Percentiles rank a stretch among this genome's conserved stretches.
phyloP scores from a whole-genome alignment of 2,113 vertebrate genomes.

The Piliocolobus tephrosceles region DNA sequence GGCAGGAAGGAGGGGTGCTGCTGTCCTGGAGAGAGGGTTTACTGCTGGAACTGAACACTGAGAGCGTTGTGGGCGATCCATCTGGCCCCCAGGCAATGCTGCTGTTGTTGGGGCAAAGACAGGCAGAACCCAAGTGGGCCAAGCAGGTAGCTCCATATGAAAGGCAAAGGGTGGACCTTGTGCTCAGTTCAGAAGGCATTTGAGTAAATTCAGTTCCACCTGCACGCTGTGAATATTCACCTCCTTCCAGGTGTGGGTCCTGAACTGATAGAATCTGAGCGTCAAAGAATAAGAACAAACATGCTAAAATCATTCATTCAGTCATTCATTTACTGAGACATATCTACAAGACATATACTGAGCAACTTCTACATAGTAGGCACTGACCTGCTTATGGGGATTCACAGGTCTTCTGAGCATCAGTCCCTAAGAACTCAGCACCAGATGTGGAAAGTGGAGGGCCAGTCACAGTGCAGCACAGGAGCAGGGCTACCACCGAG shows the following conservation, averaged over 20 bases:
- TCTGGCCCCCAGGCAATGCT: neutral
- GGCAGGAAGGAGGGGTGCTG: neutral
- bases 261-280: neutral
- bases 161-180: neutral
- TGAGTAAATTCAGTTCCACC: neutral
- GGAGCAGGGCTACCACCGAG: neutral
- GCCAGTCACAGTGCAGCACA: neutral
- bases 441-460: neutral
- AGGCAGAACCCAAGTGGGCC: neutral
- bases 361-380: neutral
- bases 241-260: neutral
- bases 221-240: neutral
- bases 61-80: accelerated
- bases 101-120: neutral
- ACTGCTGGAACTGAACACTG: neutral
- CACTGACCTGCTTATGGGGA: neutral
- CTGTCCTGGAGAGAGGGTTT: constrained; percentile 10
- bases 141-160: neutral
- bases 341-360: neutral
- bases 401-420: neutral
- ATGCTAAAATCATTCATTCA: too few relatives aligned
- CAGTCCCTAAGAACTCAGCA: neutral
- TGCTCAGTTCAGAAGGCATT: neutral
- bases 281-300: neutral
- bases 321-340: neutral